Conservation (phyloP, 35 echinoderm and acorn worm genomes). For the Stichopus chloronotus region DNA sequence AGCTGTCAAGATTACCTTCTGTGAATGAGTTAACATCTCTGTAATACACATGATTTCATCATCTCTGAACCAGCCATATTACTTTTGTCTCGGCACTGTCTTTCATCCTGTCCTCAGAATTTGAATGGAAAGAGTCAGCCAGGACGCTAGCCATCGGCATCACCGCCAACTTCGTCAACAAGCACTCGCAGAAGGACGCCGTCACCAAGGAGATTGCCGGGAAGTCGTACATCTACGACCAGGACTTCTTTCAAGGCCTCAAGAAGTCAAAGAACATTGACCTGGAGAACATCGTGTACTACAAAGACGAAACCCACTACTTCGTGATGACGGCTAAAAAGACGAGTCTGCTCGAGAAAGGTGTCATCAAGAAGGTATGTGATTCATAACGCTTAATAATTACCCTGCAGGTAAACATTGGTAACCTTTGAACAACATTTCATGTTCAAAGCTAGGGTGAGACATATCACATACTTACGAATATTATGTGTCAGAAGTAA, state of each 20-base stretch:
- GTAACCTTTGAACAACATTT: not conserved
- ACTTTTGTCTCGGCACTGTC: too few species aligned
- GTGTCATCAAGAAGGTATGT: slow-evolving; percentile 48
- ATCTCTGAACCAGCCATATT: too few species aligned
- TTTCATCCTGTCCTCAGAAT: slow-evolving; percentile 7
- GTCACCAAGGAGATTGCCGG: slow-evolving; percentile 35
- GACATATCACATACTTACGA: not conserved
- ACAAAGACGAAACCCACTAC: slow-evolving; percentile 67
- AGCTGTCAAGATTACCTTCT: too few species aligned
- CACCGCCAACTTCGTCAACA: slow-evolving; percentile 51
- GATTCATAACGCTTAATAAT: not conserved
- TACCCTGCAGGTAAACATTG: too few species aligned
- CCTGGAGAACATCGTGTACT: slow-evolving; percentile 65
- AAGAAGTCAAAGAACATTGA: not conserved
- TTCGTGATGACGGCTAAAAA: slow-evolving; percentile 68
- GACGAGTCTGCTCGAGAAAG: slow-evolving; percentile 43
- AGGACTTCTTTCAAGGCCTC: slow-evolving; percentile 57
- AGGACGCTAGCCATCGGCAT: slow-evolving; percentile 50
- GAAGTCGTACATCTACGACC: slow-evolving; percentile 47
- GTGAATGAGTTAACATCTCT: too few species aligned
- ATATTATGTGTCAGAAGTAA: too few species aligned
- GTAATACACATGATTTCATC: too few species aligned
- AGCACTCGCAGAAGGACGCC: slow-evolving; percentile 43
- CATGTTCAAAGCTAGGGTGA: not conserved
- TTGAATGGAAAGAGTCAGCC: slow-evolving; percentile 38